phyloP scores from a whole-genome alignment of 2,113 vertebrate genomes.

The Verasper variegatus region DNA sequence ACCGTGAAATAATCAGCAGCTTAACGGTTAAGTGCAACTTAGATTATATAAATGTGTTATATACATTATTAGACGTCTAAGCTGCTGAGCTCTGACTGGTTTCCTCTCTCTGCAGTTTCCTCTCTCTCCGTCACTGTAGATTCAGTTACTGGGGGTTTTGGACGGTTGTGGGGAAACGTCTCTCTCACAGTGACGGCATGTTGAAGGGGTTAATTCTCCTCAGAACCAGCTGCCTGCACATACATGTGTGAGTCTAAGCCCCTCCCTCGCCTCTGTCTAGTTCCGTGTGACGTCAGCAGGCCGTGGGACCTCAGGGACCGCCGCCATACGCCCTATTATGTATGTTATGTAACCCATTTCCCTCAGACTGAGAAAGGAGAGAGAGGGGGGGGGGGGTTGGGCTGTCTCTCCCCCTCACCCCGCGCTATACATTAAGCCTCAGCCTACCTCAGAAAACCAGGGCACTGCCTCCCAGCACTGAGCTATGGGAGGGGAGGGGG shows the following conservation, averaged over 20 bases:
- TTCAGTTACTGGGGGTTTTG: too few relatives aligned
- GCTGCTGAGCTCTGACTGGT: too few relatives aligned
- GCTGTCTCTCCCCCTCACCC: background rate
- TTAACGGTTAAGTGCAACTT: too few relatives aligned
- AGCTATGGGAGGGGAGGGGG: slow-evolving; percentile 22
- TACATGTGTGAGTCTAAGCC: background rate
- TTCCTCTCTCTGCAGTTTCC: too few relatives aligned
- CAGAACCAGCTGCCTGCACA: background rate
- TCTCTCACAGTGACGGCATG: too few relatives aligned
- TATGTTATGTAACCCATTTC: slow-evolving; percentile 67
- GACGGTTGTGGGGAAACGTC: too few relatives aligned
- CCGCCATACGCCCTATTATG: slow-evolving; percentile 56
- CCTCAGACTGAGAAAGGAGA: slow-evolving; percentile 31
- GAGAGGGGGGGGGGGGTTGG: background rate
- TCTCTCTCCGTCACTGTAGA: too few relatives aligned
- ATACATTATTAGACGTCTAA: too few relatives aligned
- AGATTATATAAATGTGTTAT: too few relatives aligned
- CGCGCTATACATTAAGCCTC: slow-evolving; percentile 56
- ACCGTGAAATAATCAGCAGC: too few relatives aligned
- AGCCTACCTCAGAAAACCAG: slow-evolving; percentile 52
- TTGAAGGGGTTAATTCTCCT: background rate
- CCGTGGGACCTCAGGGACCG: slow-evolving; percentile 33
- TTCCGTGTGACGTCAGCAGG: slow-evolving; percentile 45
- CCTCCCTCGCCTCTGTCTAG: slow-evolving; percentile 19
- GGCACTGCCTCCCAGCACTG: slow-evolving; percentile 39